These are phyloP conservation scores for Uromys caudimaculatus DNA, from an alignment of 2,797 vertebrate genomes.

Conservation along the genomic window DNA sequence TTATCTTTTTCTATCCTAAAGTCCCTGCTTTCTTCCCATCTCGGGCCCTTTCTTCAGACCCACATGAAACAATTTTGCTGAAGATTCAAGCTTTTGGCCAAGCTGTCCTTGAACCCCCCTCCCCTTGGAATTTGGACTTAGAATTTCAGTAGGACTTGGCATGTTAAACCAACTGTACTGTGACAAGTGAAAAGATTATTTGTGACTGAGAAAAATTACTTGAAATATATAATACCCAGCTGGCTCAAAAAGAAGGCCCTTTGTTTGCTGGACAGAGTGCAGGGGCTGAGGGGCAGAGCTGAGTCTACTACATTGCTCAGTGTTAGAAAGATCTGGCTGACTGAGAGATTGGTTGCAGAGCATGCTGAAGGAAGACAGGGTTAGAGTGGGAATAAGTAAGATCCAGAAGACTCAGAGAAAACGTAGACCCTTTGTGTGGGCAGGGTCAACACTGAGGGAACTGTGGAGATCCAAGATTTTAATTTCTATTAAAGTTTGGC, in stretches of 20 bases:
- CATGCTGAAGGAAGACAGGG: not conserved
- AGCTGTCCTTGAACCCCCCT: slow-evolving; percentile 3
- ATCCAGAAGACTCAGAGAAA: slow-evolving; percentile 22
- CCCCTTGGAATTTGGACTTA: slow-evolving; percentile 37
- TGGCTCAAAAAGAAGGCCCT: slow-evolving; percentile 46
- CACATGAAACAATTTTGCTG: slow-evolving; percentile 5
- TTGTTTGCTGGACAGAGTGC: slow-evolving; percentile 5
- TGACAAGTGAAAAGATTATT: slow-evolving; percentile 43
- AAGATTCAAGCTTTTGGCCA: slow-evolving; percentile 22
- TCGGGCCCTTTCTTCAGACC: not conserved
- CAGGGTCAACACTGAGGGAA: not conserved
- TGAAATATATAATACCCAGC: slow-evolving; percentile 16
- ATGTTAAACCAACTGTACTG: not conserved
- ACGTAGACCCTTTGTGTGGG: not conserved
- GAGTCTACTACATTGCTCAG: slow-evolving; percentile 7
- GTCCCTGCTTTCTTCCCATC: not conserved
- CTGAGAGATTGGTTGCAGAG: not conserved
- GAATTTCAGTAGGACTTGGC: slow-evolving; percentile 49
- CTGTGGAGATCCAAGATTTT: not conserved
- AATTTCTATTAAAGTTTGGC: slow-evolving; percentile 39
- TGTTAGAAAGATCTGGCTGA: not conserved
- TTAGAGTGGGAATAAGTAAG: not conserved
- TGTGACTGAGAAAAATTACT: slow-evolving; percentile 50
- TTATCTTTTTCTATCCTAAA: slow-evolving; percentile 41
- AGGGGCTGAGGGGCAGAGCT: not conserved